phyloP scores from a whole-genome alignment of 2,888 invertebrate species.

The Noctua pronuba region DNA sequence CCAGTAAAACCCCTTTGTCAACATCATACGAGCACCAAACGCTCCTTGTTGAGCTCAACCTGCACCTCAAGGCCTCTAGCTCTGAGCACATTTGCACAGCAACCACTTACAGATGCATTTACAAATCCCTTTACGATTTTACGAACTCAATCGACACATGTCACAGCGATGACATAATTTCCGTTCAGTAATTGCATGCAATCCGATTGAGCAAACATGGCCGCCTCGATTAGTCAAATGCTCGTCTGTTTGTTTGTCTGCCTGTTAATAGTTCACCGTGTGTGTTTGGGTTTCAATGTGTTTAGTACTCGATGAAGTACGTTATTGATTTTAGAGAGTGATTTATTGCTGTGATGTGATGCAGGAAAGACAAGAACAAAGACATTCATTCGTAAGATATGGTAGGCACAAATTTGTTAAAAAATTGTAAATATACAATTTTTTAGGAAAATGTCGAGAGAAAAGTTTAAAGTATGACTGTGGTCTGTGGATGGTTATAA shows the following conservation, averaged over 20 bases:
- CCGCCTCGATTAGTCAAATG: constrained; percentile 61
- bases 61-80: not conserved
- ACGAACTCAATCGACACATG: constrained; percentile 27
- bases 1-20: not conserved
- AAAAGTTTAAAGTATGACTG: not conserved
- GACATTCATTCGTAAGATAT: too few relatives aligned
- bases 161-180: constrained; percentile 70
- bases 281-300: constrained; percentile 43
- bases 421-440: too few relatives aligned
- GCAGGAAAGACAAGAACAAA: too few relatives aligned
- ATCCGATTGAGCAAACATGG: constrained; percentile 65
- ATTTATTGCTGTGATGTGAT: constrained; percentile 9
- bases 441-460: not conserved
- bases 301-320: constrained; percentile 3
- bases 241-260: constrained; percentile 45
- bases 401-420: too few relatives aligned
- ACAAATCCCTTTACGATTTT: constrained; percentile 26
- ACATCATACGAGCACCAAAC: not conserved
- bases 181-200: constrained; percentile 70
- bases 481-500: not conserved
- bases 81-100: not conserved
- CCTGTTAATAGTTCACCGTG: constrained; percentile 37
- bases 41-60: not conserved
- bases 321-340: constrained; percentile 29
- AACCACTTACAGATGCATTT: constrained; percentile 7